A percentile compares a stretch with the other conserved stretches of the same genome.
These are phyloP conservation scores for Pitangus sulphuratus DNA, from an alignment of 2,797 vertebrate species.

Conservation along the genomic window DNA sequence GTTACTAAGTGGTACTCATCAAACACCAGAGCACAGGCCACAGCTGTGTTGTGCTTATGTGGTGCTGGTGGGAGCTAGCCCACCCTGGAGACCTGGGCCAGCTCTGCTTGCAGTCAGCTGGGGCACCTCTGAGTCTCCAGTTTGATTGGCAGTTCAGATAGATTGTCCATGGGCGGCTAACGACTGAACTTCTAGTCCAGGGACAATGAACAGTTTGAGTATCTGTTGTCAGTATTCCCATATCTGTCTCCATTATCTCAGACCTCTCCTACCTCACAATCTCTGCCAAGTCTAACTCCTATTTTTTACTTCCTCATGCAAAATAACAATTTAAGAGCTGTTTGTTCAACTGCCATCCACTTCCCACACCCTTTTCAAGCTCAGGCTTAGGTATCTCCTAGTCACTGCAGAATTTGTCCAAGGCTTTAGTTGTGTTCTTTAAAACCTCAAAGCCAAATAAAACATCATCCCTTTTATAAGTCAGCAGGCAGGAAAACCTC, in stretches of 20 bases:
- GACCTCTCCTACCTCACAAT: background rate
- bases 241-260: background rate
- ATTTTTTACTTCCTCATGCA: background rate
- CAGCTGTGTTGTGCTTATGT: background rate
- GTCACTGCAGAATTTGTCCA: background rate
- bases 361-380: background rate
- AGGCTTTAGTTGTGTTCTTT: background rate
- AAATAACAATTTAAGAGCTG: background rate
- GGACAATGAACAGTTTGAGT: background rate
- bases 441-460: background rate
- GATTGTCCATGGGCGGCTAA: background rate
- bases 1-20: background rate
- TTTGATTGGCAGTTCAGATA: background rate
- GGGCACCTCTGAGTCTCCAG: background rate
- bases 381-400: background rate
- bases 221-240: background rate
- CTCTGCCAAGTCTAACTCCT: background rate
- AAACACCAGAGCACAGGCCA: background rate
- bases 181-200: background rate
- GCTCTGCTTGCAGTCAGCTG: background rate
- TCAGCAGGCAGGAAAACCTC: background rate
- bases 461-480: background rate
- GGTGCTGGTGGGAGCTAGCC: background rate
- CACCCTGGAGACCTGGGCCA: background rate
- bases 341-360: background rate